Evolutionary conservation across 1,140 invertebrate species (phyloP).

Genomic region (Drosophila carrolli): DNA sequence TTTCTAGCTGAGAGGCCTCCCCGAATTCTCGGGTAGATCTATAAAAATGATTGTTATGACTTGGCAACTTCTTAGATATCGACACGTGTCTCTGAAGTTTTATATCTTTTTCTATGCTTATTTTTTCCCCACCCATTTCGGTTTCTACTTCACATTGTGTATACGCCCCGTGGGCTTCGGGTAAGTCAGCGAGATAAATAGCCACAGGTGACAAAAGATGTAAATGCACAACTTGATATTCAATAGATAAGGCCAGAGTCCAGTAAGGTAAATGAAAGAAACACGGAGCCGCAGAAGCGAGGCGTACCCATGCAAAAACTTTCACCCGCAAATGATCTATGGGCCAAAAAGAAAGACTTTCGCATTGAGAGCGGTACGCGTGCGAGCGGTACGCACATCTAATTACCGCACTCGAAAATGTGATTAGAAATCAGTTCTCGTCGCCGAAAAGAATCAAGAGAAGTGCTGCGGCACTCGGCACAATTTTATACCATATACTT

Average conservation of each 20-base stretch:
- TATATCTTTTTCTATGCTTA: slow-evolving; percentile 22
- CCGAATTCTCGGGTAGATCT: slow-evolving; percentile 34
- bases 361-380: slow-evolving; percentile 52
- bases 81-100: slow-evolving; percentile 63
- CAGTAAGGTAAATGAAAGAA: slow-evolving; percentile 72
- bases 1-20: slow-evolving; percentile 6
- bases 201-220: slow-evolving; percentile 77
- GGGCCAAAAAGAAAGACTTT: slow-evolving; percentile 58
- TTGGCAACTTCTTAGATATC: slow-evolving; percentile 54
- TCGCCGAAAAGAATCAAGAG: slow-evolving; percentile 17
- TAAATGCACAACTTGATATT: slow-evolving; percentile 80
- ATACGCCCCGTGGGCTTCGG: slow-evolving; percentile 58
- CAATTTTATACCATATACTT: slow-evolving; percentile 8
- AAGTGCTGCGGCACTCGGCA: slow-evolving; percentile 6
- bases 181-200: slow-evolving; percentile 44
- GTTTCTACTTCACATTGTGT: slow-evolving; percentile 12
- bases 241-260: slow-evolving; percentile 71
- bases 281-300: slow-evolving; percentile 39
- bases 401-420: slow-evolving; percentile 68
- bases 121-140: slow-evolving; percentile 7
- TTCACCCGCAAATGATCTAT: slow-evolving; percentile 78
- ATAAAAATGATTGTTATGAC: slow-evolving; percentile 78
- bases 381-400: slow-evolving; percentile 62
- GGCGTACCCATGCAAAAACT: slow-evolving; percentile 47
- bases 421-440: slow-evolving; percentile 77